phyloP scores from a whole-genome alignment of 2,113 vertebrate species.

The Eudorcas thomsonii region DNA sequence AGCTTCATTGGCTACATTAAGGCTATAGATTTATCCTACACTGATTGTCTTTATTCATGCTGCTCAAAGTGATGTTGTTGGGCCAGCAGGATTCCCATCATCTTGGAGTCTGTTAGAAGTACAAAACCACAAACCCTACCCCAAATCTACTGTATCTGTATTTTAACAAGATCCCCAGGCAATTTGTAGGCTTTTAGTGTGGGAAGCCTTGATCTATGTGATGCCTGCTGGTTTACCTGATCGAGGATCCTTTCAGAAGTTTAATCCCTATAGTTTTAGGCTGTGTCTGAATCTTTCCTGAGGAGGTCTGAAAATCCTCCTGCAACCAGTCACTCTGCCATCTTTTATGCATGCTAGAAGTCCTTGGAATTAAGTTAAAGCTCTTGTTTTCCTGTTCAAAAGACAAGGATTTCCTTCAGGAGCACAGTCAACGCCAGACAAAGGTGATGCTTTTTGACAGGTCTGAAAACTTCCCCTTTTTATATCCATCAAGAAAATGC shows the following conservation, averaged over 20 bases:
- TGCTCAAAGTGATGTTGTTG: neutral
- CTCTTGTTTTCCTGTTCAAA: neutral
- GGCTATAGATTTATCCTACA: neutral
- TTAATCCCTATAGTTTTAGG: neutral
- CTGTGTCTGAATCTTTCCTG: neutral
- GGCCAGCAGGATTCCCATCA: neutral
- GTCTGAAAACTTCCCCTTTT: neutral
- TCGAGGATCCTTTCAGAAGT: neutral
- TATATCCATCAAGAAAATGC: neutral
- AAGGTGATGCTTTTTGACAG: neutral
- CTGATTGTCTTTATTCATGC: neutral
- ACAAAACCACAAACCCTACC: neutral
- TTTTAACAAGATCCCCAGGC: neutral
- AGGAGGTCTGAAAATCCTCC: neutral
- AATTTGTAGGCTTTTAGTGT: neutral
- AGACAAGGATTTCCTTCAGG: neutral
- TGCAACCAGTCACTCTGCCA: neutral
- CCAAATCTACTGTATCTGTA: neutral
- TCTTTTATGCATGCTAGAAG: neutral
- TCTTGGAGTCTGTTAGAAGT: neutral
- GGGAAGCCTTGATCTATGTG: neutral
- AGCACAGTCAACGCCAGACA: neutral
- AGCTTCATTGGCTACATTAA: neutral
- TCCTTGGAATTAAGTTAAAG: neutral
- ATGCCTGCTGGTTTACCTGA: neutral